These are phyloP conservation scores for Trissoscelio sp. DNA, from an alignment of 2,888 invertebrate species.

Conservation along the genomic window DNA sequence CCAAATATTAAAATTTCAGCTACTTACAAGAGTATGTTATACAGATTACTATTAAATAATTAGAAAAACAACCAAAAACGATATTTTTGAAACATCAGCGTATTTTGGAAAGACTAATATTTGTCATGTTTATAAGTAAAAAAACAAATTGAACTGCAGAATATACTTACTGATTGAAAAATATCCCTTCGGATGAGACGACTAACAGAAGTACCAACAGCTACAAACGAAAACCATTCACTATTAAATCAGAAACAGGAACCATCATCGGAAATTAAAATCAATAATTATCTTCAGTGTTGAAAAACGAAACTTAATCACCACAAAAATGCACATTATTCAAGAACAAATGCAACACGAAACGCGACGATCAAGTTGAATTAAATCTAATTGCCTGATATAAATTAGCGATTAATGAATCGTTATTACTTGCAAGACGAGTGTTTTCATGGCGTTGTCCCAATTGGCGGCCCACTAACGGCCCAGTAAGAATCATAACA, in stretches of 20 bases:
- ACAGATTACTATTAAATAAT: no score
- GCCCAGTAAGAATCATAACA: slow-evolving; percentile 76
- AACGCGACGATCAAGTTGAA: background rate
- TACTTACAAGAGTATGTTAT: no score
- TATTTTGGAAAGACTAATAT: no score
- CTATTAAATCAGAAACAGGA: slow-evolving; percentile 40
- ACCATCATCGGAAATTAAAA: slow-evolving; percentile 7
- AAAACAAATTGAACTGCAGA: no score
- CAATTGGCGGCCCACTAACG: slow-evolving; percentile 69
- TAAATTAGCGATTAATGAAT: slow-evolving; percentile 4
- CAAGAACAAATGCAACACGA: background rate
- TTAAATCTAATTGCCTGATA: background rate
- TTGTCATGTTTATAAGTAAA: no score
- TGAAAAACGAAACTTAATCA: slow-evolving; percentile 14
- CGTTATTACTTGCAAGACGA: slow-evolving; percentile 72
- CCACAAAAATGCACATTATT: background rate
- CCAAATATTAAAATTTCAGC: no score
- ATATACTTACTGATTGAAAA: slow-evolving; percentile 76
- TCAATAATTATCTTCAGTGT: background rate
- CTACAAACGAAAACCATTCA: slow-evolving; percentile 71
- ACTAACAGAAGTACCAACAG: slow-evolving; percentile 70
- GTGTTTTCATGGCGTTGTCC: slow-evolving; percentile 70
- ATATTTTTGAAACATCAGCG: no score
- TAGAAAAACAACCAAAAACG: no score
- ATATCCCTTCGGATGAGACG: slow-evolving; percentile 72